Evolutionary conservation across 2,888 invertebrate genomes (phyloP), one percentile per base, ranked within the genome.

Genomic region (Ashinkailepas kermadecensis): DNA sequence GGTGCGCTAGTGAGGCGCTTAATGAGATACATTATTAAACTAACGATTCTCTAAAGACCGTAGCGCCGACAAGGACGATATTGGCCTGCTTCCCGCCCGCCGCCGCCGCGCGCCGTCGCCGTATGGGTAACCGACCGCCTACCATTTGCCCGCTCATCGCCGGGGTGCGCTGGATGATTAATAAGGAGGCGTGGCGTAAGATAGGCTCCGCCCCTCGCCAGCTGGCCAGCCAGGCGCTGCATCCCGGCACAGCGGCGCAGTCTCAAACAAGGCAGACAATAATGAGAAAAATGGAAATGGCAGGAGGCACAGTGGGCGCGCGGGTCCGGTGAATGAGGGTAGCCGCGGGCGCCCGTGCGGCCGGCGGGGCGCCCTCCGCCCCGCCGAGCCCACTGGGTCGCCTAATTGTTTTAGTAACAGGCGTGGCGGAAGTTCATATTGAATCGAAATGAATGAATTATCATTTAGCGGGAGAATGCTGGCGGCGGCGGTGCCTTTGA

Each of bases 1-100:
- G 74, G 74, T 74, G 74, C 74, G 74, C 74, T 74, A 74, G 74
- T 74, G 74, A 74, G 56, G 21, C 56, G 18, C 74, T 56, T 74
- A 74, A 74, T 74, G 74, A 74, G 74, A 74, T 74, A 74, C 74
- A 74, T 74, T 74, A 74, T 74, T 74, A 74, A 74, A 74, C 74
- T 74, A 74, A 74, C 74, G 74, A 74, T 74, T 74, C 54, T 56
- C 74, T 74, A 74, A 74, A 21, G 74, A 74, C 74, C 56, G 56
- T 10, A 21, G 74, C 1, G 74, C n/a, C 74, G 74, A 12, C 54
- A 74, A 74, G 74, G 74, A 21, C 74, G 74, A 74, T 11, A 21
- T 21, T 74, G 54, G 74, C 74, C 23, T 74, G 74, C 56, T 9
- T 18, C 18, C 21, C 54, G 54, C 54, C 56, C 56, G 74, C 74